Conservation (phyloP, 1,140 invertebrate species). For the Dendrolimus kikuchii region DNA sequence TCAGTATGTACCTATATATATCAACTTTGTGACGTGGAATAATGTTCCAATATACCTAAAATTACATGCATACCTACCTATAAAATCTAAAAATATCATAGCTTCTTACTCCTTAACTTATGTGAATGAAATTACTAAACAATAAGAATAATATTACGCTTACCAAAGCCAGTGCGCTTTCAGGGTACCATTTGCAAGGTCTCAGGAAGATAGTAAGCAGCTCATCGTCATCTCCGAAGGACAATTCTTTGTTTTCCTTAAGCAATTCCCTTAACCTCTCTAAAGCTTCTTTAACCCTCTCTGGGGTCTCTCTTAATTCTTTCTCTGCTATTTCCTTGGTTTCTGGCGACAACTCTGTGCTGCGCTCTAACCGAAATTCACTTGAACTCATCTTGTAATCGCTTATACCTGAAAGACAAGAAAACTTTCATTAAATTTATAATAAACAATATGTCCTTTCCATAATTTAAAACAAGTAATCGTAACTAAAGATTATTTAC, state of each 20-base stretch:
- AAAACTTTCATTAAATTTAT: background rate
- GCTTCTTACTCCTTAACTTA: too few species aligned
- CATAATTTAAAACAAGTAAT: too few species aligned
- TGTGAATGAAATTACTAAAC: too few species aligned
- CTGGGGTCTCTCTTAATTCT: constrained; percentile 81
- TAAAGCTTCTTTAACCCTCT: constrained; percentile 76
- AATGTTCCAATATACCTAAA: too few species aligned
- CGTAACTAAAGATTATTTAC: too few species aligned
- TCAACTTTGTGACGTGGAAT: too few species aligned
- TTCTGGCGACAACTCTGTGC: constrained; percentile 58
- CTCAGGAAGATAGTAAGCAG: constrained; percentile 82
- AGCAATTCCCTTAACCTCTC: constrained; percentile 76
- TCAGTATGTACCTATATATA: too few species aligned
- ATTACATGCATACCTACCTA: too few species aligned
- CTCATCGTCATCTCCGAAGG: constrained; percentile 81
- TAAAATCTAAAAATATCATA: too few species aligned
- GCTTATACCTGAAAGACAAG: constrained; percentile 8
- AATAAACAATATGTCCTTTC: background rate
- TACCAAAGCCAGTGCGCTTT: constrained; percentile 82
- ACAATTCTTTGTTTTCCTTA: constrained; percentile 76
- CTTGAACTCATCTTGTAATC: constrained; percentile 35
- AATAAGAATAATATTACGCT: constrained; percentile 35
- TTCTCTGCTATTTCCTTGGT: constrained; percentile 74
- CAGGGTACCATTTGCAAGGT: constrained; percentile 85
- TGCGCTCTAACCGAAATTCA: constrained; percentile 59